Evolutionary conservation across 2,888 invertebrate genomes (phyloP).

Genomic region (Chironomus tentans): DNA sequence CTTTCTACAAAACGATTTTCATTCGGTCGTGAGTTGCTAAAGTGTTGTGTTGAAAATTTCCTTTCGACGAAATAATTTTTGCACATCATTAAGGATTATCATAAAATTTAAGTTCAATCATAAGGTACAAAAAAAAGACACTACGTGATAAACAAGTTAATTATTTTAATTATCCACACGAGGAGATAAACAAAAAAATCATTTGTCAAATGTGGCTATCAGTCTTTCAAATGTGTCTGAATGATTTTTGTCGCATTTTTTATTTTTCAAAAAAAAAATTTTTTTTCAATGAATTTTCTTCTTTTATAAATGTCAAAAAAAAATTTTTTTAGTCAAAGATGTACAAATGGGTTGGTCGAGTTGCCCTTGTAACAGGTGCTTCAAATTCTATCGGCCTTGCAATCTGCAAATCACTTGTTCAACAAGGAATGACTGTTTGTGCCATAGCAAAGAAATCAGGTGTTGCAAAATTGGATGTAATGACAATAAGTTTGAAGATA

Average conservation of each 20-base stretch:
- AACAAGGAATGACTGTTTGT: constrained; percentile 7
- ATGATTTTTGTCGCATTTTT: background rate
- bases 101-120: background rate
- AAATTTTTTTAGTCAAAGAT: background rate
- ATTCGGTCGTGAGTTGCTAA: constrained; percentile 9
- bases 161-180: too few species aligned
- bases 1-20: constrained; percentile 6
- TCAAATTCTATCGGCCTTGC: background rate
- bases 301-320: background rate
- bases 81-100: background rate
- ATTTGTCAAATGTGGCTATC: too few species aligned
- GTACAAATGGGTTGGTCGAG: constrained; percentile 18
- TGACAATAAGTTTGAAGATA: background rate
- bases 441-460: background rate
- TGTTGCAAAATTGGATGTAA: constrained; percentile 10
- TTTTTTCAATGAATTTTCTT: background rate
- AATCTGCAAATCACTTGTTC: background rate
- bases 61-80: background rate
- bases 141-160: too few species aligned
- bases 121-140: too few species aligned
- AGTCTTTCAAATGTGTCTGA: too few species aligned
- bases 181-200: too few species aligned
- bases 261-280: background rate
- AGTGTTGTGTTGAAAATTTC: constrained; percentile 1
- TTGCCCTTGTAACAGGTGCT: background rate